A percentile compares a stretch with the other conserved stretches of the same genome.
phyloP scores from a whole-genome alignment of 2,888 invertebrate species.

The Patella depressa region DNA sequence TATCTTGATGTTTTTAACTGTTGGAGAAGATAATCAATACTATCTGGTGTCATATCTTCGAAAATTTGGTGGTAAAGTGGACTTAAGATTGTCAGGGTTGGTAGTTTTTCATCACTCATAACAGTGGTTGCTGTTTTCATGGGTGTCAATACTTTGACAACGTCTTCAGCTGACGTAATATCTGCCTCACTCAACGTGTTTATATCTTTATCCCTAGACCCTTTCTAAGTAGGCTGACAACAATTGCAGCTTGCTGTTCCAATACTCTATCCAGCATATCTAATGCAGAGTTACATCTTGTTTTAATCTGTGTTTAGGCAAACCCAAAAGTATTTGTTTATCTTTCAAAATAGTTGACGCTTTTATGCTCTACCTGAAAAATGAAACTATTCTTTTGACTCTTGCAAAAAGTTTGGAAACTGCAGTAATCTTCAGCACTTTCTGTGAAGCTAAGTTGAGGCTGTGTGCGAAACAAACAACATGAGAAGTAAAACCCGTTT shows the following conservation, averaged over 20 bases:
- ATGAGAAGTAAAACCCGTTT: slow-evolving; percentile 14
- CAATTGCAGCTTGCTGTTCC: slow-evolving; percentile 27
- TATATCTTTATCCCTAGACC: slow-evolving; percentile 26
- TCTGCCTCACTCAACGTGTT: slow-evolving; percentile 22
- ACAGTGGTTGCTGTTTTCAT: slow-evolving; percentile 18
- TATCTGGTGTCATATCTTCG: not conserved
- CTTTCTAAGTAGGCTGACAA: slow-evolving; percentile 21
- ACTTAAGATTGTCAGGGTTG: slow-evolving; percentile 32
- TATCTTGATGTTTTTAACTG: not conserved
- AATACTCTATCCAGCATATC: slow-evolving; percentile 30
- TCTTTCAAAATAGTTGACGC: slow-evolving; percentile 24
- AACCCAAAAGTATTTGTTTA: slow-evolving; percentile 22
- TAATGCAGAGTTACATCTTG: slow-evolving; percentile 30
- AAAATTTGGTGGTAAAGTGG: slow-evolving; percentile 10
- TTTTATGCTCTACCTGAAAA: slow-evolving; percentile 27
- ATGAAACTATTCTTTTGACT: slow-evolving; percentile 18
- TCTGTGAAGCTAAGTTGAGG: slow-evolving; percentile 28
- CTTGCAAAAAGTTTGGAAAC: slow-evolving; percentile 24
- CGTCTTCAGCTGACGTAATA: slow-evolving; percentile 28
- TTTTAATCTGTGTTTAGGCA: slow-evolving; percentile 32
- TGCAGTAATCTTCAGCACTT: slow-evolving; percentile 21
- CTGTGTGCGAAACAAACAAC: slow-evolving; percentile 34
- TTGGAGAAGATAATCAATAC: not conserved
- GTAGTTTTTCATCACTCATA: slow-evolving; percentile 26
- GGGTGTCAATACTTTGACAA: slow-evolving; percentile 27